Conservation (phyloP, 2,113 vertebrate genomes). For the Elaphurus davidianus region DNA sequence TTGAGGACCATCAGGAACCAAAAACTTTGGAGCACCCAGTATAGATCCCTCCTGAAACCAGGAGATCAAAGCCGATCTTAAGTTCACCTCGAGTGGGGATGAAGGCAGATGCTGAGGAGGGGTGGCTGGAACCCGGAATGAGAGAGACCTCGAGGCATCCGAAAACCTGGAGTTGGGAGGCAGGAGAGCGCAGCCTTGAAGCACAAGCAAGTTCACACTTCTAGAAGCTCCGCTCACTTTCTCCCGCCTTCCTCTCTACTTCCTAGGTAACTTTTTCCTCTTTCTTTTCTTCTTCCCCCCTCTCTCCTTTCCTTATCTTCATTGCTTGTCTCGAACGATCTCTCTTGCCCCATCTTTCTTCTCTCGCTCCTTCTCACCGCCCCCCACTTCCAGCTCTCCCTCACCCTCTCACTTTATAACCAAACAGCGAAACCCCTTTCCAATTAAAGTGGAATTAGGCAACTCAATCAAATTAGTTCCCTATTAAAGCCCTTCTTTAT, state of each 20-base stretch:
- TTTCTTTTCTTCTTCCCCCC: accelerated
- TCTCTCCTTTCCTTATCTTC: neutral
- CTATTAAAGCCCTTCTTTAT: constrained; percentile 89
- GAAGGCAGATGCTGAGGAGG: neutral
- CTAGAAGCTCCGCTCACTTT: neutral
- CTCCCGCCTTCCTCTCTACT: neutral
- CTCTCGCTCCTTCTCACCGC: constrained; percentile 65
- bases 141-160: accelerated
- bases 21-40: neutral
- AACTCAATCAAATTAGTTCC: constrained; percentile 89
- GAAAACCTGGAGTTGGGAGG: accelerated
- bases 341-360: constrained; percentile 69
- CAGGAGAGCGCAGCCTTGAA: neutral
- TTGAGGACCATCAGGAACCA: neutral
- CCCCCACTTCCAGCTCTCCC: constrained; percentile 62
- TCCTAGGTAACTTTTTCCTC: neutral
- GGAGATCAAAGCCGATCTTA: neutral
- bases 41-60: neutral
- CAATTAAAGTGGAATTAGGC: constrained; percentile 92
- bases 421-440: constrained; percentile 85
- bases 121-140: accelerated
- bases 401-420: constrained; percentile 82
- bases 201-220: neutral
- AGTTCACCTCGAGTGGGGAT: neutral
- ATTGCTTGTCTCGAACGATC: neutral